Conservation (phyloP, 2,888 invertebrate species). For the Pristionchus mayeri region DNA sequence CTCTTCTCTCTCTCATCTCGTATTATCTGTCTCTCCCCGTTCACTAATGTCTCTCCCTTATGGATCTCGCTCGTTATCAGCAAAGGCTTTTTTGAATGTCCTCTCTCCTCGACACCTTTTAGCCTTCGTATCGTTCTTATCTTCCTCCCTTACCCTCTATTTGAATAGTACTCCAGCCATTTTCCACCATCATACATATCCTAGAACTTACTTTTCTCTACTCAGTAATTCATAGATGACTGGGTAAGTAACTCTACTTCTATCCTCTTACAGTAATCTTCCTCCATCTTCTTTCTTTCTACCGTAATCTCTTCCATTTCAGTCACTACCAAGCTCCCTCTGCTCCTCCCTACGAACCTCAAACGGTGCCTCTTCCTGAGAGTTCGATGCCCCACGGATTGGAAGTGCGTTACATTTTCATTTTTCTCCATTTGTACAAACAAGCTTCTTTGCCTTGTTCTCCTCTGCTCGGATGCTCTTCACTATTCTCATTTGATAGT, state of each 20-base stretch:
- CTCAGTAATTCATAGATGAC: constrained; percentile 38
- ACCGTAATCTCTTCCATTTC: constrained; percentile 43
- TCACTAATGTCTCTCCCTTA: not conserved
- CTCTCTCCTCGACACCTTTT: not conserved
- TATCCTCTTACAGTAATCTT: constrained; percentile 22
- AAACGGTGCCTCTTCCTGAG: constrained; percentile 72
- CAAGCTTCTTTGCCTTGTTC: too few relatives aligned
- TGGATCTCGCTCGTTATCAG: not conserved
- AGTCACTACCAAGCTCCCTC: constrained; percentile 54
- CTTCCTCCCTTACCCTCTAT: not conserved
- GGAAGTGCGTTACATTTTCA: constrained; percentile 57
- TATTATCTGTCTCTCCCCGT: constrained; percentile 28
- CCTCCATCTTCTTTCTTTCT: not conserved
- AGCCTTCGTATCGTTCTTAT: not conserved
- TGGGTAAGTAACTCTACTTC: constrained; percentile 20
- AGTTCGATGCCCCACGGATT: constrained; percentile 62
- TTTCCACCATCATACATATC: not conserved
- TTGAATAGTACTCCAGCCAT: constrained; percentile 5
- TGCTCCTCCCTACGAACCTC: constrained; percentile 68
- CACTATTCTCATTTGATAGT: too few relatives aligned
- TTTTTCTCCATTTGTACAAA: too few relatives aligned
- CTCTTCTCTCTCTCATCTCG: constrained; percentile 23
- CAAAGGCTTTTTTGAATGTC: not conserved
- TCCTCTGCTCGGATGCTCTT: too few relatives aligned
- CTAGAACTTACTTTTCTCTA: constrained; percentile 10